These are phyloP conservation scores for Alsophila aescularia DNA, from an alignment of 2,888 invertebrate species.

Conservation along the genomic window DNA sequence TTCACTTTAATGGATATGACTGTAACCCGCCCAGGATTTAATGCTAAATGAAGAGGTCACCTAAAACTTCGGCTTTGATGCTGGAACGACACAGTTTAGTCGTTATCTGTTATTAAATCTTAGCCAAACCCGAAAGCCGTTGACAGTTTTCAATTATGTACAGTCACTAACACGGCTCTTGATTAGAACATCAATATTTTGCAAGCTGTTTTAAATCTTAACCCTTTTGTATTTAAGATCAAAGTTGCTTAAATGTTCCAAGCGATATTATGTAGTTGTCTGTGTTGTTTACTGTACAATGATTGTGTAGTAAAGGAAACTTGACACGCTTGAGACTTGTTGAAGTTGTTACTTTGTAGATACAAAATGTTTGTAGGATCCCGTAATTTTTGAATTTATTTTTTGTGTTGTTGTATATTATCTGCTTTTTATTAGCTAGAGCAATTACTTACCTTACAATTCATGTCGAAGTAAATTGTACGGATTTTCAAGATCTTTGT, in stretches of 20 bases:
- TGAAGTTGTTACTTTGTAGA: conserved; percentile 4
- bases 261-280: conserved; percentile 8
- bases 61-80: conserved; percentile 29
- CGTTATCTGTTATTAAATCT: conserved; percentile 67
- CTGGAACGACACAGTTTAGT: conserved; percentile 46
- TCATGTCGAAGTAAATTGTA: too few species aligned
- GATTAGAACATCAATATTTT: conserved; percentile 14
- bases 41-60: conserved; percentile 20
- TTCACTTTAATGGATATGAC: background rate
- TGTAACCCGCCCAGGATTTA: conserved; percentile 10
- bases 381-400: background rate
- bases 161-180: conserved; percentile 25
- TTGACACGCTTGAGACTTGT: conserved; percentile 15
- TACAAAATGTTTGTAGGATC: background rate
- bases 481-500: too few species aligned
- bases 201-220: conserved; percentile 8
- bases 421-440: too few species aligned
- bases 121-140: conserved; percentile 38
- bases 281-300: conserved; percentile 23
- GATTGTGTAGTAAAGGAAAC: conserved; percentile 25
- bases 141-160: conserved; percentile 70
- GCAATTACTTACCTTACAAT: too few species aligned
- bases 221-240: background rate
- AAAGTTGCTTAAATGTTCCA: background rate
- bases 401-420: background rate